Conservation (phyloP, 2,797 vertebrate genomes). For the Pogoniulus pusillus region DNA sequence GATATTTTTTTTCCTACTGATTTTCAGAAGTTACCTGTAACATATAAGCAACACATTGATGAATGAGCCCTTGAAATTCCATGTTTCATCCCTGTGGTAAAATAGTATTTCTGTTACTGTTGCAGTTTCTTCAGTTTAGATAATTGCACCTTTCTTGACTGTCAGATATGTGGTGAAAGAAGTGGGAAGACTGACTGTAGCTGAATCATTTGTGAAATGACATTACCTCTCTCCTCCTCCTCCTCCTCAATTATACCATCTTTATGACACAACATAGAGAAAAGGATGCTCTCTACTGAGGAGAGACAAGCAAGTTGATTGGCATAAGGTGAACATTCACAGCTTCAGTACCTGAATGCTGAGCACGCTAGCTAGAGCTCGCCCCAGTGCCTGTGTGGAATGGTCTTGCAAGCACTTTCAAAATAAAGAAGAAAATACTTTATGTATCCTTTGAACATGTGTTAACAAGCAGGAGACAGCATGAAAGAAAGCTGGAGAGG, state of each 20-base stretch:
- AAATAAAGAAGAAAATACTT: neutral
- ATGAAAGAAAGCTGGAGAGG: no score
- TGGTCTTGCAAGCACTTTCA: neutral
- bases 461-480: neutral
- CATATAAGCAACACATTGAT: neutral
- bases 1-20: neutral
- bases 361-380: neutral
- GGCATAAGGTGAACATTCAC: neutral
- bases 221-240: constrained; percentile 12
- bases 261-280: neutral
- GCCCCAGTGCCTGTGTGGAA: neutral
- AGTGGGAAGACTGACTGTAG: neutral
- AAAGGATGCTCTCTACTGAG: neutral
- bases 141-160: constrained; percentile 45
- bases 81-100: constrained; percentile 17
- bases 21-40: constrained; percentile 41
- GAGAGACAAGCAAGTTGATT: neutral
- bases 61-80: constrained; percentile 26
- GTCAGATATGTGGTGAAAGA: constrained; percentile 31
- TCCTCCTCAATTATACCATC: neutral
- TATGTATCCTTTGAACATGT: neutral
- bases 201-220: neutral
- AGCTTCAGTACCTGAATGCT: neutral
- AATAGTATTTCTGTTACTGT: constrained; percentile 38
- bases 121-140: constrained; percentile 23